Base-by-base conservation (phyloP, 2,888 invertebrate species). In the Octonoba sinensis region DNA sequence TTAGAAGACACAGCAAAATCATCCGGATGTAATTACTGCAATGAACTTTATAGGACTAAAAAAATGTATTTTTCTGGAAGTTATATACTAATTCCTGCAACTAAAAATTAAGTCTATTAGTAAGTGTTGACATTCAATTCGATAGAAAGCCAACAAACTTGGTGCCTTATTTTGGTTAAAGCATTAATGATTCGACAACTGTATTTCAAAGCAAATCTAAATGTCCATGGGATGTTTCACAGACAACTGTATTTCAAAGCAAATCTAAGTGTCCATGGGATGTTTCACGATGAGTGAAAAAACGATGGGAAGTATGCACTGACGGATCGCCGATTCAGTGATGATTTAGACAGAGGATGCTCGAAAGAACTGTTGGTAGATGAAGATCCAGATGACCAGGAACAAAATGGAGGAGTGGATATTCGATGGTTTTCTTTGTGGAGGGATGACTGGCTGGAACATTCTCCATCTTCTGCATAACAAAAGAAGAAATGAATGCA, bases 291-390 rank as follows among this genome's bases (percentile, higher is more conserved):
- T 11, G 77, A 70, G 46, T 77, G 77, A 27, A 77, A 77, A 11
- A 77, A 69, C 1, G 79, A 81, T 0, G 79, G 79, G 47, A 81
- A 81, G 46, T 81, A 81, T 20, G 79, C 79, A 18, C 73, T 73
- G 56, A 81, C 73, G 3, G 79, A 81, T 27, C 73, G 73, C 51
- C 79, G 47, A 46, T 69, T 73, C 46, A 77, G 56, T 1, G 77
- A 70, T 11, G 36, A 36, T 18, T 70, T 78, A n/a, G 67, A 51
- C 15, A 69, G 16, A 2, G 71, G 78, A 47, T 72, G 66, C 47
- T 75, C 81, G 15, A 82, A 51, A 1, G 81, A 82, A 18, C 74
- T 75, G 20, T 74, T 70, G 27, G 81, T 82, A 16, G 81, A 82
- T 3, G 81, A 82, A 16, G 74, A 74, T 20, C 81, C 70, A 6